Evolutionary conservation across 2,888 invertebrate genomes (phyloP), one percentile per base, ranked within the genome.

Genomic region (Tricholauxania praeusta): DNA sequence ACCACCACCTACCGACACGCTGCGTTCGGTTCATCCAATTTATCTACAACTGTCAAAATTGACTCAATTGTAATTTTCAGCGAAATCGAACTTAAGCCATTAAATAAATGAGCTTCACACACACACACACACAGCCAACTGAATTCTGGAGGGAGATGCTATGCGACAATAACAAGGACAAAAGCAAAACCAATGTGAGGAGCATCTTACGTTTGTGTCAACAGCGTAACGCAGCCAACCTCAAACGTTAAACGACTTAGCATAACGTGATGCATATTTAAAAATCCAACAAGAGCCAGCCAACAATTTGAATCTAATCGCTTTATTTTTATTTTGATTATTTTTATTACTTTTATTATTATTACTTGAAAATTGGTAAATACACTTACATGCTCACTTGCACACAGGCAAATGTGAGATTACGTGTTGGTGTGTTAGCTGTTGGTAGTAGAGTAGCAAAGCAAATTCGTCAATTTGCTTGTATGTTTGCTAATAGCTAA

Each of bases 281-380:
- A 67, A 67, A 57, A 17, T 67, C 57, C 57, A 57, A 15, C 39
- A 6, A 39, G 39, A 39, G 39, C 39, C 39, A 39, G 10, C 39
- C 10, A 39, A 39, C 48, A 67, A 57, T 67, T 67, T 67, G 19
- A 57, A 48, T 48, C 53, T 67, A 57, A 67, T 57, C 67, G 53
- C 55, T 67, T 57, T 67, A 67, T 47, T 67, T 67, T 67, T 57
- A 57, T 47, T 55, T n/a, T 67, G 53, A 67, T 67, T 52, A 48
- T 65, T 67, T 53, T 57, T 57, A 67, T 17, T 47, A 17, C 7
- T 28, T 47, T 67, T 57, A 57, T 67, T 67, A n/a, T 64, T 62
- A 39, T 32, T 62, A 62, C n/a, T 39, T 39, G 39, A 39, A 39
- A 39, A 39, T 39, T 39, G 39, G 39, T 39, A 39, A 39, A 39